Evolutionary conservation across 1,140 invertebrate genomes (phyloP).

Genomic region (Wasmannia auropunctata): DNA sequence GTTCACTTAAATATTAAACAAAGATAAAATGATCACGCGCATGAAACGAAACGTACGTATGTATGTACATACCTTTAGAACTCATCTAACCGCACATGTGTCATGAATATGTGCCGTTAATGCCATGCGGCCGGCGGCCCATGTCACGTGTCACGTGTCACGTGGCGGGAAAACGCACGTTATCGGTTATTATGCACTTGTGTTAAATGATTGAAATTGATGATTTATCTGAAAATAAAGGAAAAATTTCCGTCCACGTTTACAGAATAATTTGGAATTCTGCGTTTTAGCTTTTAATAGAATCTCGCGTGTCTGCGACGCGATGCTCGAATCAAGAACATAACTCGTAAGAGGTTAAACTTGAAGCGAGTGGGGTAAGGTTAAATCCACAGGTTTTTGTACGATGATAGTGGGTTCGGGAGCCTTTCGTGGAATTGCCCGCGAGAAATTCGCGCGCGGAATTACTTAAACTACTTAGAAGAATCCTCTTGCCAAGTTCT

Average conservation of each 20-base stretch:
- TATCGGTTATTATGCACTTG: not conserved
- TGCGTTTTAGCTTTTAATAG: not conserved
- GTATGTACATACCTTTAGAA: too few relatives aligned
- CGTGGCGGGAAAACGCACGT: not conserved
- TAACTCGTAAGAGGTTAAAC: not conserved
- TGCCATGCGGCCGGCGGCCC: too few relatives aligned
- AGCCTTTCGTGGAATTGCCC: not conserved
- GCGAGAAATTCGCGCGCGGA: not conserved
- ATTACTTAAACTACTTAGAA: not conserved
- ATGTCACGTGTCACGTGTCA: too few relatives aligned
- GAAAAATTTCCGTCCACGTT: not conserved
- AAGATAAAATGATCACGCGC: too few relatives aligned
- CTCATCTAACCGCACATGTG: too few relatives aligned
- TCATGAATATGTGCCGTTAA: too few relatives aligned
- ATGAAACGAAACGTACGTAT: too few relatives aligned
- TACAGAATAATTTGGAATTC: not conserved
- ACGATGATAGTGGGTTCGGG: not conserved
- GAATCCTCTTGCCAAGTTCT: not conserved
- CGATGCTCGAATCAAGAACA: not conserved
- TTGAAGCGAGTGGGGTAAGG: not conserved
- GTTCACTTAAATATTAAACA: too few relatives aligned
- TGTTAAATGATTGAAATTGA: not conserved
- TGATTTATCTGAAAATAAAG: not conserved
- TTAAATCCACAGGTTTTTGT: not conserved
- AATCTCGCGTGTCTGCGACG: not conserved